phyloP scores from a whole-genome alignment of 1,140 invertebrate species.

The Mycetomoellerius zeteki region DNA sequence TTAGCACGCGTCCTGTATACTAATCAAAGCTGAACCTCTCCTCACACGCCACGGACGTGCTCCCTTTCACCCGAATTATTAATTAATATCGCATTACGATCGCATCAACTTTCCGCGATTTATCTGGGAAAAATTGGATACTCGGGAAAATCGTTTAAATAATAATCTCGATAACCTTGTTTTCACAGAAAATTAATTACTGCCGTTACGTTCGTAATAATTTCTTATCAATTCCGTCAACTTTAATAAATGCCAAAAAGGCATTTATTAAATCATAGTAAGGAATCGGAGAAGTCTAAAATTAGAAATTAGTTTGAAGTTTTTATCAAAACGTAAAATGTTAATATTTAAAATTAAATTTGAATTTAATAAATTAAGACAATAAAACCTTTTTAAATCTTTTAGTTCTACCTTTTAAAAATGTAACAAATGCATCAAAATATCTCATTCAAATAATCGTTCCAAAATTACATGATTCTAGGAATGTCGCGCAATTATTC shows the following conservation, averaged over 20 bases:
- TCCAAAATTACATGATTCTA: not conserved
- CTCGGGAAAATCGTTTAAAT: conserved; percentile 23
- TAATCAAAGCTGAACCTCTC: conserved; percentile 63
- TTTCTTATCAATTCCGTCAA: not conserved
- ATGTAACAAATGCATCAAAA: not conserved
- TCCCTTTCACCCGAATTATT: conserved; percentile 59
- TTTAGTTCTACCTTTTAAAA: not conserved
- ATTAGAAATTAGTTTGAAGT: not conserved
- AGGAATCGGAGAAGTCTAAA: not conserved
- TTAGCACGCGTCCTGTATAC: conserved; percentile 71
- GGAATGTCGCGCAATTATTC: not conserved
- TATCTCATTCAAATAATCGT: conserved; percentile 3
- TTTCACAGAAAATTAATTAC: conserved; percentile 17
- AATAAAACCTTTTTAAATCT: not conserved
- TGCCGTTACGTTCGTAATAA: not conserved
- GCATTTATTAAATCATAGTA: no score
- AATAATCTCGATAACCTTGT: conserved; percentile 20
- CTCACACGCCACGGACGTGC: conserved; percentile 43
- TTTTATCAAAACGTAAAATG: not conserved
- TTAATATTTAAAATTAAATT: conserved; percentile 18
- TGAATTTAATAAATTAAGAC: not conserved
- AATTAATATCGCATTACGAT: conserved; percentile 60
- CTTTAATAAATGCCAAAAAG: no score
- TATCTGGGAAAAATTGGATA: conserved; percentile 39
- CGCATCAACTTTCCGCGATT: conserved; percentile 46